Percentiles rank a stretch among this genome's conserved stretches.
Evolutionary conservation across 35 echinoderm and acorn worm genomes (phyloP).

Genomic region (Ptychodera flava): DNA sequence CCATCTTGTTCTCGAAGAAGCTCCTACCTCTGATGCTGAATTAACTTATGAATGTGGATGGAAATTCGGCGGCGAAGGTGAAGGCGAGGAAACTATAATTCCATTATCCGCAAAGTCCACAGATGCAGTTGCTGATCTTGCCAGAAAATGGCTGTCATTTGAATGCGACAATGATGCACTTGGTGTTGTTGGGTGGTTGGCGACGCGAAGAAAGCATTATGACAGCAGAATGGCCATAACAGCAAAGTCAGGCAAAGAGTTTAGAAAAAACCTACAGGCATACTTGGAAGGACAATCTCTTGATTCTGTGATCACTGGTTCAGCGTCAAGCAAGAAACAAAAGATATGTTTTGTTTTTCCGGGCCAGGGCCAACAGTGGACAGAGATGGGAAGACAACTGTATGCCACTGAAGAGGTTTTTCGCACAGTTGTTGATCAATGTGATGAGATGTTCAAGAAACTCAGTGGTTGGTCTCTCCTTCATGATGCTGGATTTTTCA

Average conservation of each 20-base stretch:
- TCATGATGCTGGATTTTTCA: slow-evolving; percentile 15
- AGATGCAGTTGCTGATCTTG: slow-evolving; percentile 50
- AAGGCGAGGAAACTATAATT: slow-evolving; percentile 51
- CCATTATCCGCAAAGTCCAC: slow-evolving; percentile 79
- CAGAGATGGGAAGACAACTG: slow-evolving; percentile 74
- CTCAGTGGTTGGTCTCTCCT: slow-evolving; percentile 92
- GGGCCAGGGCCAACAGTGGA: slow-evolving; percentile 92
- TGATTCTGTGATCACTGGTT: slow-evolving; percentile 17
- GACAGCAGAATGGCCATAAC: slow-evolving; percentile 63
- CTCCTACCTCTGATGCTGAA: slow-evolving; percentile 52
- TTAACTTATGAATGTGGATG: slow-evolving; percentile 67
- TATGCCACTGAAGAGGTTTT: slow-evolving; percentile 65
- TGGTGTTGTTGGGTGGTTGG: slow-evolving; percentile 60
- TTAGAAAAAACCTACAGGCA: slow-evolving; percentile 39
- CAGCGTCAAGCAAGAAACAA: slow-evolving; percentile 33
- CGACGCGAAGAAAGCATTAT: slow-evolving; percentile 56
- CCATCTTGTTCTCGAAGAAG: slow-evolving; percentile 79
- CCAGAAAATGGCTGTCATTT: slow-evolving; percentile 53
- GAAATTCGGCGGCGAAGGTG: no score
- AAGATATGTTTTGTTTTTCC: slow-evolving; percentile 95
- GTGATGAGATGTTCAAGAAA: slow-evolving; percentile 67
- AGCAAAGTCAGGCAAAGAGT: slow-evolving; percentile 48
- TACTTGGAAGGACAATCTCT: slow-evolving; percentile 31
- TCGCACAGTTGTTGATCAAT: slow-evolving; percentile 45
- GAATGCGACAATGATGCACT: slow-evolving; percentile 65